A percentile compares a stretch with the other conserved stretches of the same genome.
These are phyloP conservation scores for Microtus richardsoni DNA, from an alignment of 2,113 vertebrate genomes.

Conservation along the genomic window DNA sequence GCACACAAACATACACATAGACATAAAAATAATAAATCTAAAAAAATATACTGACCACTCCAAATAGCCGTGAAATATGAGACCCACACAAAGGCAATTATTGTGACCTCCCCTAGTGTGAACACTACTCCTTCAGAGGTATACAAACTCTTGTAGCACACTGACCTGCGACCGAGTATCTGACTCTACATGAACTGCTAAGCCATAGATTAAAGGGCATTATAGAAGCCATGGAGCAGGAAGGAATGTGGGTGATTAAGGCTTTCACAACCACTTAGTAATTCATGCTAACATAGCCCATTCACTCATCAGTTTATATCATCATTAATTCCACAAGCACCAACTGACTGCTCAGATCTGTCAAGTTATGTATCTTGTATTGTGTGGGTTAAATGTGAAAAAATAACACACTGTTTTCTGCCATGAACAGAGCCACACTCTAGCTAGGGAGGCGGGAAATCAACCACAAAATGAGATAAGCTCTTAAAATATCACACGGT, in stretches of 20 bases:
- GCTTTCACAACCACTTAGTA: not conserved
- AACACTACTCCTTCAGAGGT: not conserved
- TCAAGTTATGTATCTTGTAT: not conserved
- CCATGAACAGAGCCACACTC: not conserved
- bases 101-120: not conserved
- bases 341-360: not conserved
- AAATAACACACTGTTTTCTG: not conserved
- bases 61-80: not conserved
- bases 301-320: not conserved
- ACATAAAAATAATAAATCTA: not conserved
- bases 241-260: not conserved
- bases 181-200: not conserved
- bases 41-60: too few species aligned
- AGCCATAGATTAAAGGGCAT: conserved; percentile 30
- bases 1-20: not conserved
- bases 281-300: not conserved
- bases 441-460: not conserved
- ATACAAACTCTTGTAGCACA: not conserved
- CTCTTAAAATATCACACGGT: not conserved
- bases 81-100: not conserved
- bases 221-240: not conserved
- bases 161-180: not conserved
- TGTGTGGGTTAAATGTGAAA: conserved; percentile 18
- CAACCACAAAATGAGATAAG: not conserved
- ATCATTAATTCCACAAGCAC: not conserved